phyloP scores from a whole-genome alignment of 2,797 vertebrate genomes.

The Anguilla megastoma region DNA sequence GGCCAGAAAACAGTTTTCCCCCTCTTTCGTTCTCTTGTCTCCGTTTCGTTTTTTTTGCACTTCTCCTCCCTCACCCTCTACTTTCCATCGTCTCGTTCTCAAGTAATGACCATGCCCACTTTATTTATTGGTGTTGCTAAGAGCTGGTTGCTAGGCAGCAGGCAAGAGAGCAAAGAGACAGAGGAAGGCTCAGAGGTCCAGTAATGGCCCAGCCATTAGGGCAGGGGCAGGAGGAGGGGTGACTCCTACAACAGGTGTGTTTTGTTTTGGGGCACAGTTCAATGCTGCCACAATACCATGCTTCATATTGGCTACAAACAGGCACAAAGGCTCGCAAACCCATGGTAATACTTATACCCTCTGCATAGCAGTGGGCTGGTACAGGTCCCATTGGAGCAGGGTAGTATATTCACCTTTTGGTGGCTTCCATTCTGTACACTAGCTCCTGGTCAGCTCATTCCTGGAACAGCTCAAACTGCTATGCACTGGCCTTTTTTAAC shows the following conservation, averaged over 20 bases:
- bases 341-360: neutral
- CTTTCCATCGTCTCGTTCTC: neutral
- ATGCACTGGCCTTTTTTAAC: neutral
- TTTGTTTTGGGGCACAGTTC: neutral
- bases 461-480: neutral
- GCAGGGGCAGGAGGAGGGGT: neutral
- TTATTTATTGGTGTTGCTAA: slow-evolving; percentile 30
- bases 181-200: neutral
- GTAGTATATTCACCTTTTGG: neutral
- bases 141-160: slow-evolving; percentile 37
- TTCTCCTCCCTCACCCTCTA: neutral
- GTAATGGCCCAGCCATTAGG: neutral
- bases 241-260: neutral
- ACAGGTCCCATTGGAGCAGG: neutral
- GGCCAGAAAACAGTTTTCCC: neutral
- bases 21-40: neutral
- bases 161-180: neutral
- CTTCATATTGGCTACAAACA: neutral
- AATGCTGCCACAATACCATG: neutral
- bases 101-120: neutral
- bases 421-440: neutral
- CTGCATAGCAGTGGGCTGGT: neutral
- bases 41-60: neutral
- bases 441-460: neutral
- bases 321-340: neutral